These are phyloP conservation scores for Phthorimaea operculella DNA, from an alignment of 1,140 invertebrate species.

Conservation along the genomic window DNA sequence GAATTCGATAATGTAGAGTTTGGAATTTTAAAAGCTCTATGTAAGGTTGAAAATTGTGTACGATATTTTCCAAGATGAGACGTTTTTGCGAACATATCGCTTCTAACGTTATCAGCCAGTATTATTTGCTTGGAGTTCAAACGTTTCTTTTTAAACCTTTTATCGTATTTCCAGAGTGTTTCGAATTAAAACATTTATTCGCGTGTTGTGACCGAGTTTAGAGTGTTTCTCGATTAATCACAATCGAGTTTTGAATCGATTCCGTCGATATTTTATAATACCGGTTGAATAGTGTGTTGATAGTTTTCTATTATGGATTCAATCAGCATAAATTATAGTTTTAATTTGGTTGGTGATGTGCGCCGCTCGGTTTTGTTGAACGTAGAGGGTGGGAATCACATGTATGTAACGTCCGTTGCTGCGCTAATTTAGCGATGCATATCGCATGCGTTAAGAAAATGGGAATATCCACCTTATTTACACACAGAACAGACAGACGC, in stretches of 20 bases:
- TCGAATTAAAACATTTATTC: conserved; percentile 57
- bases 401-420: no score
- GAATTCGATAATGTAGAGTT: neutral
- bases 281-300: conserved; percentile 38
- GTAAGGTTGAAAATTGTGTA: conserved; percentile 22
- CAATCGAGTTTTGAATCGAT: conserved; percentile 30
- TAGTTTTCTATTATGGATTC: conserved; percentile 62
- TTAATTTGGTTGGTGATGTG: conserved; percentile 51
- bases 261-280: conserved; percentile 34
- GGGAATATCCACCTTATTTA: no score
- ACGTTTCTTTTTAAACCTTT: conserved; percentile 36
- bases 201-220: conserved; percentile 45
- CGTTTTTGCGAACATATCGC: conserved; percentile 23
- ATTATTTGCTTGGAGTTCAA: conserved; percentile 47
- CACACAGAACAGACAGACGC: no score
- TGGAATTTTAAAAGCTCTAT: conserved; percentile 8
- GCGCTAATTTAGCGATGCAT: no score
- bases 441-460: no score
- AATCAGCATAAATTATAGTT: conserved; percentile 61
- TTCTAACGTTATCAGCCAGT: conserved; percentile 49
- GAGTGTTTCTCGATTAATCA: conserved; percentile 53
- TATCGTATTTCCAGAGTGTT: conserved; percentile 48
- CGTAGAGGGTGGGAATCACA: no score
- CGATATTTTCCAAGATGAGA: conserved; percentile 8
- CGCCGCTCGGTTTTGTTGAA: conserved; percentile 35